Evolutionary conservation across 2,888 invertebrate species (phyloP).

Genomic region (Dolomedes plantarius): DNA sequence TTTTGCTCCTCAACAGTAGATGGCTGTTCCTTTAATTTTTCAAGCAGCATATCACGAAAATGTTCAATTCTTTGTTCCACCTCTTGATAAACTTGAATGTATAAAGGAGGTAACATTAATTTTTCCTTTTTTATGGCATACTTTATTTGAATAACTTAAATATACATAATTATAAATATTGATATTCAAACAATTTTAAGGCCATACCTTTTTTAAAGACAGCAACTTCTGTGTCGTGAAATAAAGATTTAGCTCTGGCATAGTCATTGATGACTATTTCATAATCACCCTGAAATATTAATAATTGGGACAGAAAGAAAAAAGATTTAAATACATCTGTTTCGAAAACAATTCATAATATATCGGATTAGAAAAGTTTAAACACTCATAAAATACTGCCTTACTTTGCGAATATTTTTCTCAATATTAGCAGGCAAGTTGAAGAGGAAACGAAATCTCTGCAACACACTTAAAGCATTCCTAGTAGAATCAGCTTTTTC

Average conservation of each 20-base stretch:
- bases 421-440: conserved; percentile 96
- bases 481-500: conserved; percentile 97
- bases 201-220: conserved; percentile 77
- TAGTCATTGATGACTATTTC: conserved; percentile 98
- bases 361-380: no score
- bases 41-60: conserved; percentile 87
- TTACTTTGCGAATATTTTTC: conserved; percentile 88
- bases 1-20: conserved; percentile 95
- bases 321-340: no score
- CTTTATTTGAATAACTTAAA: background rate
- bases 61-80: conserved; percentile 91
- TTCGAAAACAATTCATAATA: no score
- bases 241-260: conserved; percentile 94
- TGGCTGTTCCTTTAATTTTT: conserved; percentile 91
- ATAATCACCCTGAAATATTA: conserved; percentile 85
- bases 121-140: no score
- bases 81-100: conserved; percentile 85
- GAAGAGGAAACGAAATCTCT: conserved; percentile 95
- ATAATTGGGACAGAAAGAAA: no score
- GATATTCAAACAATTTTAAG: background rate
- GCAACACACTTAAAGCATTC: conserved; percentile 93
- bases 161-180: background rate
- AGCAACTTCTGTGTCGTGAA: conserved; percentile 92
- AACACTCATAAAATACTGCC: background rate
- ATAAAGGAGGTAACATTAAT: background rate